Evolutionary conservation across 2,113 vertebrate genomes (phyloP), one percentile per base, ranked within the genome.

Genomic region (Syngnathus floridae): DNA sequence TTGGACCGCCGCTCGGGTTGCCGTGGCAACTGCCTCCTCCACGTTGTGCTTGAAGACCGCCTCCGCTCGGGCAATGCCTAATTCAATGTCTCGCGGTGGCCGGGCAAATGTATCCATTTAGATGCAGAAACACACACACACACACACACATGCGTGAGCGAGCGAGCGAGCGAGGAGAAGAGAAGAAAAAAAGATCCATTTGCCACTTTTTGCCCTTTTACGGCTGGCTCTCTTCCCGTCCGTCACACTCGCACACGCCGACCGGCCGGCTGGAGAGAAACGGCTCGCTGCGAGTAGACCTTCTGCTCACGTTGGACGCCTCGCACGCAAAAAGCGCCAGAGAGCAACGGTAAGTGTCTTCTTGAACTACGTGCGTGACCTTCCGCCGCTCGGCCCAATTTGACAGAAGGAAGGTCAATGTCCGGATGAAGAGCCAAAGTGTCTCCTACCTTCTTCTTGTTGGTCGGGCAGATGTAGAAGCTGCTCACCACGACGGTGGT

Each of bases 401-500:
- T 3, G 26, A 31, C 26, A 0, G 26, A 31, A 31, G 26, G 26
- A 31, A 31, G 2, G 26, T 31, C 26, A 31, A 31, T 31, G 26
- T 31, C 26, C 26, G 26, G 26, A 3, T 31, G 26, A 31, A 31
- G 26, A 31, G 26, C 26, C 26, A 31, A 31, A 31, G 13, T 19
- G 48, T 31, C 17, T 51, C 92, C 0, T 90, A 98, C 96, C 95
- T 98, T 98, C 74, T 91, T 96, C 88, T 98, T 99, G 86, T 99
- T 98, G 69, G 92, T 92, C 0, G 96, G 96, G 70, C 95, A 97
- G 79, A 99, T 97, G 90, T 94, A 97, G 91, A 99, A 99, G 85
- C 93, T 98, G 83, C 95, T 96, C 41, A 98, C 93, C 67, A 99
- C 90, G 0, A 96, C 93, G 72, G 92, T 89, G 46, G 93, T 91